Conservation (phyloP, 2,113 vertebrate species). For the Anolis carolinensis region DNA sequence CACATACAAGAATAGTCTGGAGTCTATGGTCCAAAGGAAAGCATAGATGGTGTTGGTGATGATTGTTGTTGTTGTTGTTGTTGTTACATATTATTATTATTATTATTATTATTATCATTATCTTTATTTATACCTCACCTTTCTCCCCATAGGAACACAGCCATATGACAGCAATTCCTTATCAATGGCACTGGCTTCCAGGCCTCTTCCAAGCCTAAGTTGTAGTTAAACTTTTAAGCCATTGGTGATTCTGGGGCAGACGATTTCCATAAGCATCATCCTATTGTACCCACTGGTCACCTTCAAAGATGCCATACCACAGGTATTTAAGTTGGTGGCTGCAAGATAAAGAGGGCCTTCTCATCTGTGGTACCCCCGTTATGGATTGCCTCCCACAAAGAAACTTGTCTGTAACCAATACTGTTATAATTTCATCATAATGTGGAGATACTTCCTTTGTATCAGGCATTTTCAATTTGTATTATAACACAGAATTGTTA, state of each 20-base stretch:
- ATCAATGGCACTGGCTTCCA: background rate
- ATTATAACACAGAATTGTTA: background rate
- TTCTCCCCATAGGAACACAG: background rate
- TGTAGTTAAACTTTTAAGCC: background rate
- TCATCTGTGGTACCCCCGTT: background rate
- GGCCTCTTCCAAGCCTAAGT: background rate
- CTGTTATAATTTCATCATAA: background rate
- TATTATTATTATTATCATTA: too few species aligned
- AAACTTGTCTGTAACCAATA: too few species aligned
- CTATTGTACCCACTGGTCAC: background rate
- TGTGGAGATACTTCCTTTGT: background rate
- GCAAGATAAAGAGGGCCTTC: background rate
- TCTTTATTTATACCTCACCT: too few species aligned
- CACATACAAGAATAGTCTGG: too few species aligned
- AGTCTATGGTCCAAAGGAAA: too few species aligned
- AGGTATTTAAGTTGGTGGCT: background rate
- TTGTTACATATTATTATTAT: too few species aligned
- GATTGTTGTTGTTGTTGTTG: too few species aligned
- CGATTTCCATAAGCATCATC: background rate
- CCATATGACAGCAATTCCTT: background rate
- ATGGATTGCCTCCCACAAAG: background rate
- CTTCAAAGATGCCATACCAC: too few species aligned
- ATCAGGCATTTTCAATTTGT: background rate
- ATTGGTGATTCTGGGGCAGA: too few species aligned
- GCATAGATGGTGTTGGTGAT: too few species aligned